phyloP scores from a whole-genome alignment of 2,113 vertebrate genomes.

The Caloenas nicobarica region DNA sequence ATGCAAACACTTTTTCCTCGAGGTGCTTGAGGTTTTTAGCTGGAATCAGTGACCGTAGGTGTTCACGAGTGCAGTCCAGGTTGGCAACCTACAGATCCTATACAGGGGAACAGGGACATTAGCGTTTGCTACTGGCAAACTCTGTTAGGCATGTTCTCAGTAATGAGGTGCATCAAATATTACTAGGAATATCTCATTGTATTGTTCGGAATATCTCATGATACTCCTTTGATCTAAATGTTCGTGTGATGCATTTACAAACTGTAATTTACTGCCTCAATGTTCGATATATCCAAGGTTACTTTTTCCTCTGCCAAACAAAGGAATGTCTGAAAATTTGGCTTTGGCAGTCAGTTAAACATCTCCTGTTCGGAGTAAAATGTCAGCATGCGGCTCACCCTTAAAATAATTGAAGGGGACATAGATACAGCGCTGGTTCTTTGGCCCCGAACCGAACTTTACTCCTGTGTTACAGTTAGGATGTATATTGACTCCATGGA shows the following conservation, averaged over 20 bases:
- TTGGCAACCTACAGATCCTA: slow-evolving; percentile 18
- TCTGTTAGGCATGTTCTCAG: slow-evolving; percentile 55
- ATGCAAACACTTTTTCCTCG: not conserved
- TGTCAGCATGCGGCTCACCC: not conserved
- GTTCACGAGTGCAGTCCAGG: not conserved
- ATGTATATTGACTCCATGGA: not conserved
- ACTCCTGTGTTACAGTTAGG: not conserved
- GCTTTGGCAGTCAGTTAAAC: not conserved
- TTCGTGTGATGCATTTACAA: slow-evolving; percentile 43
- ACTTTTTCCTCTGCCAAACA: slow-evolving; percentile 1
- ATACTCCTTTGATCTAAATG: slow-evolving; percentile 39
- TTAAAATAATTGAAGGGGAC: not conserved
- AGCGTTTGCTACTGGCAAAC: slow-evolving; percentile 27
- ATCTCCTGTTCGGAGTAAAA: not conserved
- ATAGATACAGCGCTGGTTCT: not conserved
- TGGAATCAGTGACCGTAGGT: not conserved
- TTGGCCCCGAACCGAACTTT: not conserved
- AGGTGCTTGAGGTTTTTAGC: not conserved
- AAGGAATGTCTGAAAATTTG: slow-evolving; percentile 21
- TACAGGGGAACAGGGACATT: not conserved
- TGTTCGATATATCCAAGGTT: not conserved
- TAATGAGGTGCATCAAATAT: slow-evolving; percentile 67
- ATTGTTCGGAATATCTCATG: slow-evolving; percentile 63
- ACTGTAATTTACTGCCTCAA: not conserved
- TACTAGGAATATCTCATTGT: not conserved